Conservation (phyloP, 2,113 vertebrate genomes). For the Montifringilla adamsi region DNA sequence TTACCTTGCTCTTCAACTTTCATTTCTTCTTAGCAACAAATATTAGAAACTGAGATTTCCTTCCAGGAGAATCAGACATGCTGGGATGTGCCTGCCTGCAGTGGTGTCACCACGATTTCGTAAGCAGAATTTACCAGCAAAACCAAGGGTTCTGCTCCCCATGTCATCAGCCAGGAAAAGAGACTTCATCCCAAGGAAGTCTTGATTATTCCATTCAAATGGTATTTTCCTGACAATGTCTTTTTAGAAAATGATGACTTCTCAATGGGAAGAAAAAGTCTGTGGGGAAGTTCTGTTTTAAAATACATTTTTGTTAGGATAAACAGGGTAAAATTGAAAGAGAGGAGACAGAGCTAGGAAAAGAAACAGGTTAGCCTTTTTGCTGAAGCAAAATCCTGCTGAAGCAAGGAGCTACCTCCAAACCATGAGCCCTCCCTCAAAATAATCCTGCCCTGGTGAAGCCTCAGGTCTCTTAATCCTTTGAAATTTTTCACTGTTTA, state of each 20-base stretch:
- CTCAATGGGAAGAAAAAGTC: neutral
- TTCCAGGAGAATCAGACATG: neutral
- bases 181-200: neutral
- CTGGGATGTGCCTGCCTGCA: neutral
- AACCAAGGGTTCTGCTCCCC: neutral
- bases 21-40: neutral
- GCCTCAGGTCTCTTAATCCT: neutral
- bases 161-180: neutral
- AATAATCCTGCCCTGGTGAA: neutral
- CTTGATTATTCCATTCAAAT: neutral
- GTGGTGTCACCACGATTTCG: neutral
- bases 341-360: neutral
- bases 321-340: neutral
- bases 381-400: neutral
- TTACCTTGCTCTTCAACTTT: neutral
- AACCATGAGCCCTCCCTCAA: neutral
- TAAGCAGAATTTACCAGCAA: neutral
- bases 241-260: neutral
- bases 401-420: neutral
- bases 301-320: neutral
- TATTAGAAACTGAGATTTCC: neutral
- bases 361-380: neutral
- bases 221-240: neutral
- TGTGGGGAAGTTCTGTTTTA: neutral
- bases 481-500: neutral